Base-by-base conservation (phyloP, 2,113 vertebrate species). In the Andinoacara biseriatus region DNA sequence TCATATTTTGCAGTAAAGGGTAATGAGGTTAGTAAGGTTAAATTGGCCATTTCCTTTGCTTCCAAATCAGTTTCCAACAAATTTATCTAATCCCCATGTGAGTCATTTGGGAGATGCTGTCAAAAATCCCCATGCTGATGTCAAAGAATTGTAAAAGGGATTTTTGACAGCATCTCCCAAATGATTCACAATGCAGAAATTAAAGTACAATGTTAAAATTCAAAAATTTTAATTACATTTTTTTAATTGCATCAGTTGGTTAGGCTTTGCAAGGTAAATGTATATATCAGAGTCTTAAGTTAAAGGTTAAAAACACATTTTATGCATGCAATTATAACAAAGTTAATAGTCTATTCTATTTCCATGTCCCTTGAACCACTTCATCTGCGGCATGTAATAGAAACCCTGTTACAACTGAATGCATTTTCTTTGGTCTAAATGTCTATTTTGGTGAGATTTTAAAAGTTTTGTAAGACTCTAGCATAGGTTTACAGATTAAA, bases 21-120 rank as follows among this genome's bases (percentile, higher is more conserved):
- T 57, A 57, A 67, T 67, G 35, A 67, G 52, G 35, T 67, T 58
- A 46, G 57, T 10, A 76, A 76, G 56, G 74, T 58, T 76, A 59
- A 46, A 59, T 58, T 38, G 54, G 72, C 14, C 72, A 58, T 75
- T 75, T 75, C 43, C 65, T 75, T 58, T 57, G 33, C 10, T 31
- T 18, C 10, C 24, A 76, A 59, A 59, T 43, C 4, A 59, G 57
- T 40, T 59, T 31, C 38, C 22, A 59, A 59, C 31, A 43, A 8
- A 76, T 76, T 43, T 58, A 26, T 76, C 22, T 76, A 40, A 43
- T n/a, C 38, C 57, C 46, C 24, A n/a, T 76, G 57, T n/a, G n/a
- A n/a, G n/a, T n/a, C n/a, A n/a, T n/a, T n/a, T n/a, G n/a, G n/a
- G n/a, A n/a, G n/a, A n/a, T n/a, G n/a, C n/a, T n/a, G n/a, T n/a